Evolutionary conservation across 2,888 invertebrate genomes (phyloP).

Genomic region (Tromatobia lineatoria): DNA sequence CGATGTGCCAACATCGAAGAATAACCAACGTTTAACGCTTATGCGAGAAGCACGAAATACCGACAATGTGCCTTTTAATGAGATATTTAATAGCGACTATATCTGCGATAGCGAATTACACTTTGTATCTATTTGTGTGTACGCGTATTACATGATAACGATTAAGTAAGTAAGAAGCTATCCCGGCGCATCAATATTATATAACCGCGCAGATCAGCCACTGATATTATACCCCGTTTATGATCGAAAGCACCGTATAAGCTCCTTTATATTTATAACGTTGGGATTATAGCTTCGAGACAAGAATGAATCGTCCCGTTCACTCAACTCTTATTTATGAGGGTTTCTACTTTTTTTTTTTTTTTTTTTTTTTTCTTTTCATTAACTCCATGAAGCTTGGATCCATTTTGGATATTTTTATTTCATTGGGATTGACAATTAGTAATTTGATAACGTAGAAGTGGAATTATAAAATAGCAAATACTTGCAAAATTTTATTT

Average conservation of each 20-base stretch:
- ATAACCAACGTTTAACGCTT: constrained; percentile 55
- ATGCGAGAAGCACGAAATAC: constrained; percentile 58
- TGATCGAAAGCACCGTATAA: constrained; percentile 45
- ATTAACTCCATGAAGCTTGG: neutral
- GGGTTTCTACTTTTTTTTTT: neutral
- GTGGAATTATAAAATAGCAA: too few species aligned
- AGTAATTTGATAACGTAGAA: too few species aligned
- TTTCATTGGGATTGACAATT: too few species aligned
- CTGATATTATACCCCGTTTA: constrained; percentile 51
- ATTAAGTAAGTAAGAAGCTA: constrained; percentile 51
- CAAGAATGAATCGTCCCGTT: neutral
- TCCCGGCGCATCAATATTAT: constrained; percentile 53
- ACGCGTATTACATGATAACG: constrained; percentile 55
- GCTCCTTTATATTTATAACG: constrained; percentile 42
- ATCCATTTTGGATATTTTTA: too few species aligned
- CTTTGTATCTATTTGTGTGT: constrained; percentile 18
- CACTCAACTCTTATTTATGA: constrained; percentile 5
- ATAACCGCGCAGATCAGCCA: constrained; percentile 51
- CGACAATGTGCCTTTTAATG: constrained; percentile 17
- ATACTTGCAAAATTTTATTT: too few species aligned
- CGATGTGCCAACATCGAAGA: constrained; percentile 66
- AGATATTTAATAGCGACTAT: constrained; percentile 36
- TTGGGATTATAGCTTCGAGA: neutral
- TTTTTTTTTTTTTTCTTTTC: too few species aligned
- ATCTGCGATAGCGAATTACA: constrained; percentile 33